Evolutionary conservation across 2,113 vertebrate species (phyloP), one percentile per base, ranked within the genome.

Genomic region (Lampris incognitus): DNA sequence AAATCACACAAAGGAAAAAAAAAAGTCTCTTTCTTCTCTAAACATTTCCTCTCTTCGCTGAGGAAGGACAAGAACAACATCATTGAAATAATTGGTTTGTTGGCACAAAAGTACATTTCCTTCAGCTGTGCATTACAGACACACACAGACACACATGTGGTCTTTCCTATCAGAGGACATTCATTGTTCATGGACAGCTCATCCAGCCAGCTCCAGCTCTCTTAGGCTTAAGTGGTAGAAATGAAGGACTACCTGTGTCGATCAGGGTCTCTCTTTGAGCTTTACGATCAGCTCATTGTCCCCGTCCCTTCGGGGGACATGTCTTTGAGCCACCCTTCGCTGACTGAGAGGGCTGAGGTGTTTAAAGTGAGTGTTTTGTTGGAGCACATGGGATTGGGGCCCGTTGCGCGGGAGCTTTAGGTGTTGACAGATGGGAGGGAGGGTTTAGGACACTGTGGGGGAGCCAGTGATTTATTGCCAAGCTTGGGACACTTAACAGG

Each of bases 371-470:
- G 85, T 72, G 74, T 69, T 83, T 75, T 80, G 72, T 67, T 81
- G 71, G 80, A 87, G 85, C 82, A 81, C 85, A 88, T 82, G 85
- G 81, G 82, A 90, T 86, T 79, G 85, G 79, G 76, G 88, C 81
- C 86, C 88, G 89, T 87, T 76, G 84, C 78, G 82, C 64, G 83
- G 24, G 77, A 64, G 66, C 80, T 85, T 91, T 91, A 91, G 89
- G 80, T 88, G 74, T 84, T 94, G 93, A 93, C 91, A 93, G 92
- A 93, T 93, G 90, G 91, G 85, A 89, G 77, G 76, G 88, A 90
- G 80, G 83, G 83, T 72, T 72, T 44, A 69, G 74, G 81, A 88
- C 56, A 69, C 89, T 66, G 79, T 78, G 74, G 84, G 88, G 72
- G 73, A 90, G 83, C 71, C 74, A 79, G 81, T 92, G 93, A 94